Evolutionary conservation across 2,797 vertebrate genomes (phyloP).

Genomic region (Myotis daubentonii): DNA sequence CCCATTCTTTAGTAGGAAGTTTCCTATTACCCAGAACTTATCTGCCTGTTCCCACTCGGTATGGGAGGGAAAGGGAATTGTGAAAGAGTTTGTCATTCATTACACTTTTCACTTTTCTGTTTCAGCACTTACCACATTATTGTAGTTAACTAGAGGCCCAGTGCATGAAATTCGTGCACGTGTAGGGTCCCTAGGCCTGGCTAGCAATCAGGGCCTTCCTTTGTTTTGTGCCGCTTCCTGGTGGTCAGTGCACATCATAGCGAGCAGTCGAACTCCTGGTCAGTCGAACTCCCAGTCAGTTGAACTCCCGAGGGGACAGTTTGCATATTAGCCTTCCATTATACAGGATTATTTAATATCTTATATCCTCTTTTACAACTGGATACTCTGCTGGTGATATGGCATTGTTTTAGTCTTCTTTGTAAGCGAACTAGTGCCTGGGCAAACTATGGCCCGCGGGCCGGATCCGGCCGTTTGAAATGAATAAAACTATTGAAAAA

Average conservation of each 20-base stretch:
- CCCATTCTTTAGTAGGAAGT: background rate
- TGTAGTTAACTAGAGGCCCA: background rate
- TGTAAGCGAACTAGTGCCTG: background rate
- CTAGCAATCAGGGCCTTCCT: too few relatives aligned
- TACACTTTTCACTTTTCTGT: constrained; percentile 17
- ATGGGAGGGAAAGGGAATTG: background rate
- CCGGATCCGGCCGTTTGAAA: too few relatives aligned
- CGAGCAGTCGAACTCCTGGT: too few relatives aligned
- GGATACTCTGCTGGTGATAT: background rate
- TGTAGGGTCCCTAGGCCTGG: too few relatives aligned
- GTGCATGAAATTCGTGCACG: too few relatives aligned
- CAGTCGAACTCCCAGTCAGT: too few relatives aligned
- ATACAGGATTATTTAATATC: constrained; percentile 31
- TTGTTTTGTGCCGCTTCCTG: too few relatives aligned
- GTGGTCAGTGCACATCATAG: too few relatives aligned
- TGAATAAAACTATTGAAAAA: too few relatives aligned
- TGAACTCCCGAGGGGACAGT: too few relatives aligned
- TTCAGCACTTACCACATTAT: constrained; percentile 10
- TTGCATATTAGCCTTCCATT: too few relatives aligned
- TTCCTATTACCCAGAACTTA: background rate
- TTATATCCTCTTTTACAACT: constrained; percentile 28
- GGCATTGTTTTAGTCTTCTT: constrained; percentile 32
- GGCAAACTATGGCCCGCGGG: too few relatives aligned
- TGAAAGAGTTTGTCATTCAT: background rate
- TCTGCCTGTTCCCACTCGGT: background rate